These are phyloP conservation scores for Ceuthmochares aereus DNA, from an alignment of 2,113 vertebrate genomes.

Conservation along the genomic window DNA sequence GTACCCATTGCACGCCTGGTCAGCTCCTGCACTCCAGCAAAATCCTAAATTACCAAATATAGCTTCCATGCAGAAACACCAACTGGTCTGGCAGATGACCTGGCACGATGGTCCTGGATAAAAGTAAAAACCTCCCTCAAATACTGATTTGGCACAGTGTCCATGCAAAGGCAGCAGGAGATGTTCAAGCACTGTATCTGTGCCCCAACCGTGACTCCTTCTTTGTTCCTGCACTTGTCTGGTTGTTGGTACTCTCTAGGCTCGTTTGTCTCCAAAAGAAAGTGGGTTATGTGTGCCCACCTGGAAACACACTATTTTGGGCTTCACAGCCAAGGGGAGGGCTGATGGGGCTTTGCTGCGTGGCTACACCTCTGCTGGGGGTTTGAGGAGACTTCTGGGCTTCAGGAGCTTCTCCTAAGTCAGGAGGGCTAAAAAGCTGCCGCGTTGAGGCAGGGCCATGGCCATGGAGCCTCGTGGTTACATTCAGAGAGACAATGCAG, in stretches of 20 bases:
- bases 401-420: neutral
- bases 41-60: neutral
- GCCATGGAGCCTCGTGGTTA: fast-evolving
- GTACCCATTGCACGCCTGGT: neutral
- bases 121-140: neutral
- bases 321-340: neutral
- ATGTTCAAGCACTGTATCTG: neutral
- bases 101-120: neutral
- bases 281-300: neutral
- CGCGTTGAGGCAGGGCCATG: fast-evolving
- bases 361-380: neutral
- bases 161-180: neutral
- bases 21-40: neutral
- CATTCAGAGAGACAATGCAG: neutral
- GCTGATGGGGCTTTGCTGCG: neutral
- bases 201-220: neutral
- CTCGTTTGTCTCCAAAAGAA: neutral
- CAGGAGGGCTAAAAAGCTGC: neutral
- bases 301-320: fast-evolving
- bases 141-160: neutral
- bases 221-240: neutral
- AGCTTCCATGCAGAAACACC: neutral
- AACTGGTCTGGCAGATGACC: neutral
- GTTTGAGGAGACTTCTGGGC: neutral
- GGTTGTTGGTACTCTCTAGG: neutral